Evolutionary conservation across 2,113 vertebrate species (phyloP), one percentile per base, ranked within the genome.

Genomic region (Sinocyclocheilus rhinocerous): DNA sequence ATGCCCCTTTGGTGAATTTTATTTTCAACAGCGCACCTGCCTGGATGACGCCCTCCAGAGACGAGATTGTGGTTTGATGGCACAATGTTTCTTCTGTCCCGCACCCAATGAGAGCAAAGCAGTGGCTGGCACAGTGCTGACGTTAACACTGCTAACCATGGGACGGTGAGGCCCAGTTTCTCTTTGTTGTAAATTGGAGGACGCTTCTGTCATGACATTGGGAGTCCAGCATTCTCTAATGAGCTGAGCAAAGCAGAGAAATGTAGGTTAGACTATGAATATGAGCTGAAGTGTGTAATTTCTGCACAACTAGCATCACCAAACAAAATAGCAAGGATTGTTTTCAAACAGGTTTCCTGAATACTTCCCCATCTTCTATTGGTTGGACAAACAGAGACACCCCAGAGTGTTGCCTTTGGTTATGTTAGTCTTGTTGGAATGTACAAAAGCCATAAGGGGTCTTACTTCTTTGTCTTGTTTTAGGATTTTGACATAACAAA

Each of bases 11-110:
- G 48, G 82, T 88, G 83, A 70, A 75, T 88, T 91, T 90, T 90
- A 89, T 92, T 92, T 91, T 90, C 81, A 89, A 89, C 88, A 86
- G 69, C n/a, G 85, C 89, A 90, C 87, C 91, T 92, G 90, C 89
- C 85, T 80, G 76, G 84, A 57, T 75, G 52, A 52, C 42, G 63
- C 57, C 72, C 85, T 42, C 67, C 20, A 63, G 57, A 76, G 59
- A 77, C 63, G 12, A 52, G 81, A 69, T 84, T 69, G 57, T 77
- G 67, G 63, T 57, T 82, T 82, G 86, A 86, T 82, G 70, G 78
- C 73, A 69, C 72, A 80, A 61, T 79, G 52, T 52, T 78, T 63
- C 59, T 85, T 63, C 42, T 24, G n/a, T 81, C 11, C 2, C 15
- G 15, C 59, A 70, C 59, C 52, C 70, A 87, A 33, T 67, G 57